Evolutionary conservation across 2,113 vertebrate species (phyloP).

Genomic region (Xiphorhynchus elegans): DNA sequence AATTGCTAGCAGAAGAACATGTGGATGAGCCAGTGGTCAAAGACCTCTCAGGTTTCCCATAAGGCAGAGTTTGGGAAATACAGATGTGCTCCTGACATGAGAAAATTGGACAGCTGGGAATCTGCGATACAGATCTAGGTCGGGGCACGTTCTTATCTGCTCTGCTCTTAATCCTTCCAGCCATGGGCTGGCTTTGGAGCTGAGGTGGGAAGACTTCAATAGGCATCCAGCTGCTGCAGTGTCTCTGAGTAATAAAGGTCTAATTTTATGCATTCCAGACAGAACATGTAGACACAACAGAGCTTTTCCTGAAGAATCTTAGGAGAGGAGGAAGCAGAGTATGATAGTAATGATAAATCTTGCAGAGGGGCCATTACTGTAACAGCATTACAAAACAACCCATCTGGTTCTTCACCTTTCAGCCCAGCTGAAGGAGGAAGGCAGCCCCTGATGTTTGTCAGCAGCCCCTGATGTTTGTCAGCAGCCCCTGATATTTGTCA

Average conservation of each 20-base stretch:
- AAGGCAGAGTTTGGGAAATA: not conserved
- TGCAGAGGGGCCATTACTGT: not conserved
- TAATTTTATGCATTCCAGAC: not conserved
- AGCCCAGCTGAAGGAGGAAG: not conserved
- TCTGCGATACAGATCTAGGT: not conserved
- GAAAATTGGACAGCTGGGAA: not conserved
- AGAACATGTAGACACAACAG: not conserved
- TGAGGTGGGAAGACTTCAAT: not conserved
- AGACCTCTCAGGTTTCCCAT: not conserved
- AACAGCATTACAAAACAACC: constrained; percentile 3
- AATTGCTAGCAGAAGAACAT: not conserved
- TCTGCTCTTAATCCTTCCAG: not conserved
- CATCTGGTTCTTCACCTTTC: constrained; percentile 1
- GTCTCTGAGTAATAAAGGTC: not conserved
- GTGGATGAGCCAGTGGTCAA: not conserved
- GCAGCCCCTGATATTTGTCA: not conserved
- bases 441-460: not conserved
- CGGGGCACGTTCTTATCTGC: not conserved
- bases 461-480: not conserved
- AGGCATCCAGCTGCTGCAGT: not conserved
- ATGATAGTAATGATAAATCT: not conserved
- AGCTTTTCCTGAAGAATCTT: not conserved
- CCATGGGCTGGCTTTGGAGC: not conserved
- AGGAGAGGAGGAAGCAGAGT: not conserved
- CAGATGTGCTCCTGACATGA: not conserved